Base-by-base conservation (phyloP, 2,797 vertebrate species). In the Rhinophrynus dorsalis region DNA sequence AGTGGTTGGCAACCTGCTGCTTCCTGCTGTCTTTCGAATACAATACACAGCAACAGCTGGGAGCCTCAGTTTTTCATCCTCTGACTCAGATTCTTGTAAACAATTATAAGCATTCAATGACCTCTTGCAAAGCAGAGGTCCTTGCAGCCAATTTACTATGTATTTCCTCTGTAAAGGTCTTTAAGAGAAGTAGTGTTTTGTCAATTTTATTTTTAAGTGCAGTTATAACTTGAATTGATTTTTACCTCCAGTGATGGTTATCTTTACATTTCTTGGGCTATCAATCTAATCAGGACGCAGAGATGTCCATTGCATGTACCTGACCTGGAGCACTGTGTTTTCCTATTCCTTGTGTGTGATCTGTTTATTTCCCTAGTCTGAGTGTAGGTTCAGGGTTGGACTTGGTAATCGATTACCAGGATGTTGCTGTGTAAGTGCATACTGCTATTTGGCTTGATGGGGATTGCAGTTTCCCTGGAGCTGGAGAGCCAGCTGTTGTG, bases 331-430 rank as follows among this genome's bases (percentile, higher is more conserved):
- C 65, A 10, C 27, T 59, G 23, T 33, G 26, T 47, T 68, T 59
- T 42, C 35, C 26, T 58, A 27, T 68, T 60, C 56, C 17, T 60
- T 51, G 44, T 32, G 38, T 32, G 30, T 68, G 38, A 15, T 13
- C 13, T 37, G 2, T 37, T 37, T 67, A 47, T 67, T 50, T 68
- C 58, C 27, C 50, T 60, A 59, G 58, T 68, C 56, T 9, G 17
- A 38, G 30, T 68, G 56, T 68, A 44, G 55, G 55, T 54, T 60
- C 17, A 18, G 56, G 66, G 45, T 38, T 15, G 15, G 55, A 17
- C 45, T 58, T 18, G 48, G 23, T 38, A 60, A 68, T 68, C 57
- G 66, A 60, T 59, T 68, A 59, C 47, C n/a, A 60, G 24, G 9
- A 51, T 23, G 17, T 23, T 42, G 56, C 47, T 68, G 44, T 59